These are phyloP conservation scores for Anhinga anhinga DNA, from an alignment of 2,113 vertebrate genomes.

Conservation along the genomic window DNA sequence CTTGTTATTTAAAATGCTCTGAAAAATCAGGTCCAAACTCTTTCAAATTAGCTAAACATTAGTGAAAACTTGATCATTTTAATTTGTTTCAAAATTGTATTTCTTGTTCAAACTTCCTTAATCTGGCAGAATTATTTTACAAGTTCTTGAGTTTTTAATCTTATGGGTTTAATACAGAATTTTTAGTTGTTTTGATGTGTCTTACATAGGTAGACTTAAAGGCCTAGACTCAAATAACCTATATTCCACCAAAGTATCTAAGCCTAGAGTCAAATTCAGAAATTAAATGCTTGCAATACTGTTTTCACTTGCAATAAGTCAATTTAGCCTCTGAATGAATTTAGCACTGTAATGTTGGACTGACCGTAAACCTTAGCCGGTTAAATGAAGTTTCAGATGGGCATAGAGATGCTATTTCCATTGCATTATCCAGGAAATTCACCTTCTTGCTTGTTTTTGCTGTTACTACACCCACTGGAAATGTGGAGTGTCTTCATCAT, in stretches of 20 bases:
- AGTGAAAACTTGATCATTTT: neutral
- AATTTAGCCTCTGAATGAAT: neutral
- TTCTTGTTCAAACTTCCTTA: neutral
- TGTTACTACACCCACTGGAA: slow-evolving; percentile 29
- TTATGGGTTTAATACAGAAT: neutral
- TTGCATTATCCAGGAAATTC: neutral
- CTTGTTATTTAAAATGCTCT: slow-evolving; percentile 28
- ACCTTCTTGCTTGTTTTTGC: slow-evolving; percentile 20
- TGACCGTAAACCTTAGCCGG: neutral
- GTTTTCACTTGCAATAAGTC: neutral
- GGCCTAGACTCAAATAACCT: neutral
- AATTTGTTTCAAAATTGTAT: neutral
- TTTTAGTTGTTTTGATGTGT: neutral
- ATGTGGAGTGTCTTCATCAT: slow-evolving; percentile 19
- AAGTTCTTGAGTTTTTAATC: neutral
- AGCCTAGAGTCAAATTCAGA: neutral
- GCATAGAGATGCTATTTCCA: neutral
- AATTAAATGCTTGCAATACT: neutral
- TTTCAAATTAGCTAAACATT: slow-evolving; percentile 3
- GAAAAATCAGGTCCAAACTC: slow-evolving; percentile 4
- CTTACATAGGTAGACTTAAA: neutral
- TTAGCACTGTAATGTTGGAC: neutral
- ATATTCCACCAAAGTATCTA: neutral
- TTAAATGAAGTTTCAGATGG: slow-evolving; percentile 14
- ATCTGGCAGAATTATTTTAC: neutral